phyloP scores from a whole-genome alignment of 2,113 vertebrate genomes.

The Chiloscyllium plagiosum region DNA sequence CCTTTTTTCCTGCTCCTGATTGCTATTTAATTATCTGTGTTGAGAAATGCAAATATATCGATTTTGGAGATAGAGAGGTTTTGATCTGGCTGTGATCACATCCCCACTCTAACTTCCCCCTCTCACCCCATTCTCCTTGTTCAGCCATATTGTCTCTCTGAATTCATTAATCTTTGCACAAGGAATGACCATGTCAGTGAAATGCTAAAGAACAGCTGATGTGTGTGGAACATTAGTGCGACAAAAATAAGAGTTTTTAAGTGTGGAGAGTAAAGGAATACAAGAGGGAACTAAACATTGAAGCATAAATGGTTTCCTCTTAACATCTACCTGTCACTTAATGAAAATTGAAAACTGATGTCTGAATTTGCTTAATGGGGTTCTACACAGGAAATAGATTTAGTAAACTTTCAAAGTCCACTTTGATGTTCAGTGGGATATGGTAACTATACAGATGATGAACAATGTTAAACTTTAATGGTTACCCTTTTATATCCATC shows the following conservation, averaged over 20 bases:
- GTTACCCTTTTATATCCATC: background rate
- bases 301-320: background rate
- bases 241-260: background rate
- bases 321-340: background rate
- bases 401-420: constrained; percentile 23
- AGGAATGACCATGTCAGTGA: background rate
- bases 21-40: background rate
- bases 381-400: constrained; percentile 32
- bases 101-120: no score
- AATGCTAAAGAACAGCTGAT: background rate
- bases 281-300: no score
- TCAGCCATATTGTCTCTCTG: background rate
- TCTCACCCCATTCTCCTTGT: no score
- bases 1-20: background rate
- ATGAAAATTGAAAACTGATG: constrained; percentile 27
- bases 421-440: constrained; percentile 23
- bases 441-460: background rate
- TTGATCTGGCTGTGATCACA: background rate
- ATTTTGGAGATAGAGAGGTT: background rate
- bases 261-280: no score
- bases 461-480: background rate
- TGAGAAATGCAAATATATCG: background rate
- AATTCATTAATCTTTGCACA: background rate
- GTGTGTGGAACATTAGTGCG: background rate
- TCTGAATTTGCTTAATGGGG: background rate